Evolutionary conservation across 2,113 vertebrate genomes (phyloP), one percentile per base, ranked within the genome.

Genomic region (Sceloporus undulatus): DNA sequence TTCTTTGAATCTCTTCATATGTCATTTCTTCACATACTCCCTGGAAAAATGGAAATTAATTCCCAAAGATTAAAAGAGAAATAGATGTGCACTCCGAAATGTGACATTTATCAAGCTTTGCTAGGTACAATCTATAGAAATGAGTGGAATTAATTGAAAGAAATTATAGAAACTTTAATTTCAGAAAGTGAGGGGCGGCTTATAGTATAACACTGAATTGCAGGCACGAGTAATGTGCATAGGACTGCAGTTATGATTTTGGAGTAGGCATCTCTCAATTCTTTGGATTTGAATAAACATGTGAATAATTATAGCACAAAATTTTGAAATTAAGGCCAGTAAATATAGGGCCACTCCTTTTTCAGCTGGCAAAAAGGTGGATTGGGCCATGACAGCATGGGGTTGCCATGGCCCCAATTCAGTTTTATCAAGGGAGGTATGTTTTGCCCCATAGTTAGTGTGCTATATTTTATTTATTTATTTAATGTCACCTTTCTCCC

Each of bases 21-120:
- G 97, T 98, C 99, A 99, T 98, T 93, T 99, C 99, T 93, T 99
- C 99, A 89, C 99, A 99, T 5, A 99, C 98, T 0, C 99, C 99
- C 99, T 99, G 93, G 16, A 82, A 86, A 91, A 93, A 77, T 23
- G 84, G 42, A 21, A 1, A 54, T 3, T 48, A 0, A 0, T 13
- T 79, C 29, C 84, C 75, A 4, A 65, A 83, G 27, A 76, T 42
- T 34, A 0, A 25, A 71, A 2, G 1, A 0, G 0, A 1, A 0
- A 0, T 0, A 48, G 4, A 2, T 76, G 4, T 80, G 23, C 29
- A 7, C n/a, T 79, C 68, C 23, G 21, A 8, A 81, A 62, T 27
- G 2, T 56, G 38, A 23, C 9, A 9, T 48, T 75, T 81, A 21
- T 74, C 38, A n/a, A 85, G 25, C 23, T 21, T 66, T 79, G 42